Percentiles rank a stretch among this genome's conserved stretches.
phyloP scores from a whole-genome alignment of 2,113 vertebrate species.

The Verasper variegatus region DNA sequence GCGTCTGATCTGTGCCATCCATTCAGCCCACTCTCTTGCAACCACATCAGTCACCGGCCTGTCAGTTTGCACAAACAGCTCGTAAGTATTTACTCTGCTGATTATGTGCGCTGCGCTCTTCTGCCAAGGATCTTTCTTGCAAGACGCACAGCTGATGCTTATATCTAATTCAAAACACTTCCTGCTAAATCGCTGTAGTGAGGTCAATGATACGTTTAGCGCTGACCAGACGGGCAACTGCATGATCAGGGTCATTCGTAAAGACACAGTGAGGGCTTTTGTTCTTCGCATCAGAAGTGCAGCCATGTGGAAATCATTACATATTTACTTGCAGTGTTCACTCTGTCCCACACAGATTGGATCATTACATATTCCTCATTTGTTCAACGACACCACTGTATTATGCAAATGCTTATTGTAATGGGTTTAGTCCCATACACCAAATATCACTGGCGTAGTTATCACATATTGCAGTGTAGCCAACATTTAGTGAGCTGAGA shows the following conservation, averaged over 20 bases:
- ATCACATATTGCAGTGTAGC: constrained; percentile 71
- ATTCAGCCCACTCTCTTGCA: constrained; percentile 61
- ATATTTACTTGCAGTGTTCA: constrained; percentile 70
- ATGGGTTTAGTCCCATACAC: constrained; percentile 72
- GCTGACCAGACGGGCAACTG: constrained; percentile 42
- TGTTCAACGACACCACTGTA: constrained; percentile 67
- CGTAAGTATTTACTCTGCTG: constrained; percentile 66
- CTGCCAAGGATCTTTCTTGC: constrained; percentile 23
- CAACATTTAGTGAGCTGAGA: constrained; percentile 80
- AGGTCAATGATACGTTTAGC: constrained; percentile 42
- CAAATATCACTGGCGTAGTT: constrained; percentile 70
- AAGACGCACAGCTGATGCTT: constrained; percentile 56
- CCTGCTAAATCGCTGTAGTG: constrained; percentile 19
- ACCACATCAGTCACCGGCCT: constrained; percentile 68
- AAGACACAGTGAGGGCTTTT: constrained; percentile 53
- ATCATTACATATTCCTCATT: constrained; percentile 78
- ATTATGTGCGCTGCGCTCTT: constrained; percentile 35
- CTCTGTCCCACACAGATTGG: constrained; percentile 71
- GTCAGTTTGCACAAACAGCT: constrained; percentile 62
- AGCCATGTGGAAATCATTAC: constrained; percentile 73
- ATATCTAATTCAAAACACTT: constrained; percentile 28
- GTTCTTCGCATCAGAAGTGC: constrained; percentile 64
- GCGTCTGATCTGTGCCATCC: constrained; percentile 67
- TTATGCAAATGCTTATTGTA: constrained; percentile 78
- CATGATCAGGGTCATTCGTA: constrained; percentile 54